Evolutionary conservation across 2,888 invertebrate genomes (phyloP).

Genomic region (Pheosia gnoma): DNA sequence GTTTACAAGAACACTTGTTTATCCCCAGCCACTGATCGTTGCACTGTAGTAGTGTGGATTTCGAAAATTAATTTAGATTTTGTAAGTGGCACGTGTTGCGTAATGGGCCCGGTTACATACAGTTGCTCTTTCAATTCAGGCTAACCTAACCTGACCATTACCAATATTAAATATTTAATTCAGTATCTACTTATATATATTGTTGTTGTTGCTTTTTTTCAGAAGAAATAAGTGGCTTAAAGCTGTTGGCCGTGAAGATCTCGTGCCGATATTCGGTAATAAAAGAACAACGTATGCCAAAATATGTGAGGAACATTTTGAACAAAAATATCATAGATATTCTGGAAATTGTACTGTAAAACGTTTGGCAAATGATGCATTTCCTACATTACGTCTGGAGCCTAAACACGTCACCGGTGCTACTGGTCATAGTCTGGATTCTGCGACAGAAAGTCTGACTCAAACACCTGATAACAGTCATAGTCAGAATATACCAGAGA

Average conservation of each 20-base stretch:
- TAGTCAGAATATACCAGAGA: neutral
- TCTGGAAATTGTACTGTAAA: neutral
- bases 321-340: neutral
- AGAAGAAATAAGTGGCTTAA: neutral
- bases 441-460: neutral
- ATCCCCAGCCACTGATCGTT: too few species aligned
- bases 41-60: too few species aligned
- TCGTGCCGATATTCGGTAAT: neutral
- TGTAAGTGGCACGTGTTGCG: too few species aligned
- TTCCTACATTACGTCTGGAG: neutral
- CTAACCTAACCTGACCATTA: too few species aligned
- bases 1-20: too few species aligned
- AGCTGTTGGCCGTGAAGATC: neutral
- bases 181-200: too few species aligned
- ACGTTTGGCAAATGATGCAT: neutral
- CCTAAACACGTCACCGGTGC: neutral
- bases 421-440: neutral
- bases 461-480: neutral
- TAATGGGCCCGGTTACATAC: too few species aligned
- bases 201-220: neutral
- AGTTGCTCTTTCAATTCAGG: too few species aligned
- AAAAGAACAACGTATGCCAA: neutral
- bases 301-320: slow-evolving; percentile 1
- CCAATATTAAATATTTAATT: too few species aligned
- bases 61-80: too few species aligned